These are phyloP conservation scores for Drosophila leontia DNA, from an alignment of 1,140 invertebrate genomes.

Conservation along the genomic window DNA sequence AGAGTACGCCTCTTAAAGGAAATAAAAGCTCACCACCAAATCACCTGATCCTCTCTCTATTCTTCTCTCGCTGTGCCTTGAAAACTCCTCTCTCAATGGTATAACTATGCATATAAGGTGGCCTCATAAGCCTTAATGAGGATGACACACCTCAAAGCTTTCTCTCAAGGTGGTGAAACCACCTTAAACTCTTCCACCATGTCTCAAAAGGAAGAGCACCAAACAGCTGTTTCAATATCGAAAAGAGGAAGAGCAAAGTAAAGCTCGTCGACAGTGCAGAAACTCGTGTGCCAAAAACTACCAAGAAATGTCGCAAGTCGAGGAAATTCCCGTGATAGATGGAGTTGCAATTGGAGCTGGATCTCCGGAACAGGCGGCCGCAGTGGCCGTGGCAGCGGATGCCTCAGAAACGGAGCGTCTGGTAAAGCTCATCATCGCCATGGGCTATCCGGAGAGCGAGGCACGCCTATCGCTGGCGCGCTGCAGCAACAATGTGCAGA, in stretches of 20 bases:
- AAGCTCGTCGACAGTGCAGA: neutral
- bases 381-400: conserved; percentile 14
- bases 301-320: conserved; percentile 1
- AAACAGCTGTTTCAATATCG: neutral
- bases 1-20: neutral
- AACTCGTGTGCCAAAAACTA: neutral
- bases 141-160: neutral
- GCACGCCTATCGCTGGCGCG: conserved; percentile 43
- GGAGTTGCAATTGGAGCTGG: neutral
- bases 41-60: conserved; percentile 2
- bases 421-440: conserved; percentile 44
- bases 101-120: neutral
- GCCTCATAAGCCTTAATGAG: neutral
- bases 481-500: conserved; percentile 63
- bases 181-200: neutral
- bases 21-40: neutral
- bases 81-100: neutral
- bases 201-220: neutral
- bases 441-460: conserved; percentile 67
- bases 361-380: conserved; percentile 7
- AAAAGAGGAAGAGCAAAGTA: neutral
- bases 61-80: neutral
- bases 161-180: neutral
- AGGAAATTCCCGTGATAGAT: neutral
- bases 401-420: conserved; percentile 29